These are phyloP conservation scores for Poecilia picta DNA, from an alignment of 2,797 vertebrate species.

Conservation along the genomic window DNA sequence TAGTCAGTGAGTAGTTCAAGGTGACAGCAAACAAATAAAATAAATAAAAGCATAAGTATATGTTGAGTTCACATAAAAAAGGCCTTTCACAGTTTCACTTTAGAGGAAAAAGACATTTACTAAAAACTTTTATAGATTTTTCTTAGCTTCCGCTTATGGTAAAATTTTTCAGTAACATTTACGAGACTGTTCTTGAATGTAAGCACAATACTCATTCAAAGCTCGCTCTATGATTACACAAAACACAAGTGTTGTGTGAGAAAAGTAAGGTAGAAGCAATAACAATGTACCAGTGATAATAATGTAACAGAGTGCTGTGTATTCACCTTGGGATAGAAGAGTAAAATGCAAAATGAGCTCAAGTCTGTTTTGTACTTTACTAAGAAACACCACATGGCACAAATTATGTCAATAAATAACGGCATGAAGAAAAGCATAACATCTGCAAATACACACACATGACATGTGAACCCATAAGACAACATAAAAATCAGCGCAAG, in stretches of 20 bases:
- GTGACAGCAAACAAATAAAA: conserved; percentile 13
- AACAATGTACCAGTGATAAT: neutral
- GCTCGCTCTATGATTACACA: neutral
- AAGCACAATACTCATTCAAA: conserved; percentile 2
- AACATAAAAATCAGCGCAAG: conserved; percentile 23
- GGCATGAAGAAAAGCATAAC: conserved; percentile 21
- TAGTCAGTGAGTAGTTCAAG: neutral
- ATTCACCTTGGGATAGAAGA: neutral
- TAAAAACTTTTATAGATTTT: neutral
- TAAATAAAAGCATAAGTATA: neutral
- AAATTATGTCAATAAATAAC: conserved; percentile 58
- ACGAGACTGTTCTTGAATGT: neutral
- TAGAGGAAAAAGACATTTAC: conserved; percentile 11
- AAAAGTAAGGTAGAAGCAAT: neutral
- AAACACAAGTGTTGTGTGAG: neutral
- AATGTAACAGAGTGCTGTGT: conserved; percentile 1
- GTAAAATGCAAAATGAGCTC: neutral
- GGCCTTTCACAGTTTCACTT: neutral
- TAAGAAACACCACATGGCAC: conserved; percentile 26
- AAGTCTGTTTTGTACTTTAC: neutral
- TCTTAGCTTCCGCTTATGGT: neutral
- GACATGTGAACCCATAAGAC: conserved; percentile 24
- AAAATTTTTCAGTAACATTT: conserved; percentile 35
- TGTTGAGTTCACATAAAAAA: neutral
- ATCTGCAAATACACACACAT: conserved; percentile 34